phyloP scores from a whole-genome alignment of 2,113 vertebrate genomes.

The Labeo rohita region DNA sequence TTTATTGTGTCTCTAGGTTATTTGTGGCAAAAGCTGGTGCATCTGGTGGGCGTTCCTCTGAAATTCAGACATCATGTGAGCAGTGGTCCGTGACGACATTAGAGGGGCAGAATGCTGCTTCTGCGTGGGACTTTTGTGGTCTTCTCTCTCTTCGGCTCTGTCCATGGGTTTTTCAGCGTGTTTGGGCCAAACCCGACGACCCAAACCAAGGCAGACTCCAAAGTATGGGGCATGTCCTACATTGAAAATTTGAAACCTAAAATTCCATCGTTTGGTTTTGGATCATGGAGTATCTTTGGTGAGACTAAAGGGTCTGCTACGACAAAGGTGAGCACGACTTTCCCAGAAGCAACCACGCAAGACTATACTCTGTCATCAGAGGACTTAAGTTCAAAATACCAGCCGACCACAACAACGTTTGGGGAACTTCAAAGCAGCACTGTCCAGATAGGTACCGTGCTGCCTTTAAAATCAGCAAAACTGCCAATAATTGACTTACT shows the following conservation, averaged over 20 bases:
- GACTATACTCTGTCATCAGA: not conserved
- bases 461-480: conserved; percentile 58
- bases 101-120: conserved; percentile 72
- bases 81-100: conserved; percentile 31
- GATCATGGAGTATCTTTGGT: not conserved
- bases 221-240: not conserved
- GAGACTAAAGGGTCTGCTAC: not conserved
- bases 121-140: conserved; percentile 64
- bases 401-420: conserved; percentile 51
- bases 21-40: conserved; percentile 41
- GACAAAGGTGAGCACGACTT: not conserved
- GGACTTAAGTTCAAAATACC: not conserved
- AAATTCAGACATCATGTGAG: conserved; percentile 71
- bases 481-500: conserved; percentile 58
- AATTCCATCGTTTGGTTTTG: not conserved
- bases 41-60: conserved; percentile 60
- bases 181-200: conserved; percentile 4
- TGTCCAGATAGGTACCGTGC: conserved; percentile 57
- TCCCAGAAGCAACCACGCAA: conserved; percentile 6
- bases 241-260: not conserved
- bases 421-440: conserved; percentile 49
- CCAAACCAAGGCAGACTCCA: conserved; percentile 12
- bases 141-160: conserved; percentile 60
- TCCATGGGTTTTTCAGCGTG: conserved; percentile 53
- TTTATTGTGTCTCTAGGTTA: conserved; percentile 62